phyloP scores from a whole-genome alignment of 2,888 invertebrate genomes.

The Eristalinus aeneus region DNA sequence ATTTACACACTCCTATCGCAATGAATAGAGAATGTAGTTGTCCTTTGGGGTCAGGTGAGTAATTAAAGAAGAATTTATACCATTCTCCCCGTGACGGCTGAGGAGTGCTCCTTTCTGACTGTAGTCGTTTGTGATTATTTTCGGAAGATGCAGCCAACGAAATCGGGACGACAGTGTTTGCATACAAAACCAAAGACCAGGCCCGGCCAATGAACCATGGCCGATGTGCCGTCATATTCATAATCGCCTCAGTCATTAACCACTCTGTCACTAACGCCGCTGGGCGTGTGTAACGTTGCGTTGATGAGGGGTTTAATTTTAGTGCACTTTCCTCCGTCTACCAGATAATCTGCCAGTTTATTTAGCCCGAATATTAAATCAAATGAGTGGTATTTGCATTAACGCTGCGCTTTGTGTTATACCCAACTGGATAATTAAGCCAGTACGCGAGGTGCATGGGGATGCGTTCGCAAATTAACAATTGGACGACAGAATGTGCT shows the following conservation, averaged over 20 bases:
- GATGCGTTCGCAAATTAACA: slow-evolving; percentile 16
- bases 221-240: slow-evolving; percentile 21
- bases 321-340: slow-evolving; percentile 28
- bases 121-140: slow-evolving; percentile 24
- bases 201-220: slow-evolving; percentile 44
- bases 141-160: slow-evolving; percentile 15
- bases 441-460: not conserved
- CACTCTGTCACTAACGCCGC: not conserved
- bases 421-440: not conserved
- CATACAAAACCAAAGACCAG: not conserved
- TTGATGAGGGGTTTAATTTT: not conserved
- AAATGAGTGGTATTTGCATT: slow-evolving; percentile 15
- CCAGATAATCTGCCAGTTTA: slow-evolving; percentile 44
- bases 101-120: not conserved
- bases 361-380: slow-evolving; percentile 56
- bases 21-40: slow-evolving; percentile 43
- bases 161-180: slow-evolving; percentile 16
- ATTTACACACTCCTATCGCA: slow-evolving; percentile 53
- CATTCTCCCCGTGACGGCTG: not conserved
- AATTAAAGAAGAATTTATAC: slow-evolving; percentile 57
- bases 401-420: not conserved
- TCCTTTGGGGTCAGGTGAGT: slow-evolving; percentile 54
- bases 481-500: not conserved
- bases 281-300: not conserved
- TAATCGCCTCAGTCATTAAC: slow-evolving; percentile 10